Percentiles rank a stretch among this genome's conserved stretches.
These are phyloP conservation scores for Hucho hucho DNA, from an alignment of 2,113 vertebrate species.

Conservation along the genomic window DNA sequence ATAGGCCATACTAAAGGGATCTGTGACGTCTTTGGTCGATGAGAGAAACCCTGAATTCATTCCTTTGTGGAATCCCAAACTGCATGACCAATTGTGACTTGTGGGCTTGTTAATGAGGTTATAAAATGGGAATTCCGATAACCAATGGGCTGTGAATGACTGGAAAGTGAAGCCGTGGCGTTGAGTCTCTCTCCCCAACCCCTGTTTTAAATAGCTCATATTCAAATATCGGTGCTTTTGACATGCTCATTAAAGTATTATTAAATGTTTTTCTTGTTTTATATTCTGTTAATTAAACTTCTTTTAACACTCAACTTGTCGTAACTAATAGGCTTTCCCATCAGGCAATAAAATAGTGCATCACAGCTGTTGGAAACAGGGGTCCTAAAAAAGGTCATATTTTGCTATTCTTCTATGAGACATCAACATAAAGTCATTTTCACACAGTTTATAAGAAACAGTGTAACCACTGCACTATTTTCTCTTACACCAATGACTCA, in stretches of 20 bases:
- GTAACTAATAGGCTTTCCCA: conserved; percentile 49
- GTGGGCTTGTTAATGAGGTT: conserved; percentile 49
- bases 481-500: conserved; percentile 31
- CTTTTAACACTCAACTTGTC: conserved; percentile 19
- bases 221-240: conserved; percentile 27
- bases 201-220: conserved; percentile 20
- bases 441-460: conserved; percentile 39
- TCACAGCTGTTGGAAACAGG: conserved; percentile 36
- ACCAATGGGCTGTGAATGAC: conserved; percentile 21
- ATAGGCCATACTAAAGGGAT: conserved; percentile 64
- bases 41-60: conserved; percentile 60
- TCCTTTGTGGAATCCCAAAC: conserved; percentile 58
- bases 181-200: conserved; percentile 2
- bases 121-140: conserved; percentile 29
- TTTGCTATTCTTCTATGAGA: conserved; percentile 46
- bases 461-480: conserved; percentile 43
- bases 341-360: conserved; percentile 37
- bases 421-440: conserved; percentile 50
- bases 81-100: conserved; percentile 54
- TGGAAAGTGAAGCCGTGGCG: conserved; percentile 48
- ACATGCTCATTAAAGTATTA: conserved; percentile 30
- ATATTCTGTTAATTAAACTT: conserved; percentile 2
- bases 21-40: conserved; percentile 54
- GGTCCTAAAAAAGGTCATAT: conserved; percentile 31
- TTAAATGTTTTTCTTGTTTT: conserved; percentile 25